phyloP scores from a whole-genome alignment of 2,888 invertebrate genomes.

The Agriopis marginaria region DNA sequence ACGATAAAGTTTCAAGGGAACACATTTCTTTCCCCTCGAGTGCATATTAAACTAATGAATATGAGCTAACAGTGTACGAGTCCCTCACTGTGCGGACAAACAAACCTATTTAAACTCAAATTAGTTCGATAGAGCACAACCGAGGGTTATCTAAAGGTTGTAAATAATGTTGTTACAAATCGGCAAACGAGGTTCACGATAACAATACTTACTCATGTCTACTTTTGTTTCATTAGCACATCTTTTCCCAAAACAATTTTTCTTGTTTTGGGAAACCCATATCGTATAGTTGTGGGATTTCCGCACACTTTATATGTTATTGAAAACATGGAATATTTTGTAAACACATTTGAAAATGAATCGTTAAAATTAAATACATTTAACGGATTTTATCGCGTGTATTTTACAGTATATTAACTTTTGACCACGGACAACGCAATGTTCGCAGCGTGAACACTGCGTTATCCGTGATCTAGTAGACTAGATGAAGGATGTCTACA shows the following conservation, averaged over 20 bases:
- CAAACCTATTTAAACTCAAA: neutral
- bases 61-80: constrained; percentile 8
- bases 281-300: neutral
- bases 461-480: too few relatives aligned
- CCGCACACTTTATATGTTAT: too few relatives aligned
- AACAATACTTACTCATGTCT: neutral
- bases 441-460: too few relatives aligned
- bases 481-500: too few relatives aligned
- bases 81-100: constrained; percentile 11
- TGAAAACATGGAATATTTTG: too few relatives aligned
- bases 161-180: neutral
- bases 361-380: too few relatives aligned
- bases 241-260: neutral
- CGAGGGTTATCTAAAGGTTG: constrained; percentile 16
- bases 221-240: neutral
- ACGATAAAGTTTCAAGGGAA: constrained; percentile 32
- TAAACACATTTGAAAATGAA: too few relatives aligned
- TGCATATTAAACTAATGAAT: constrained; percentile 13
- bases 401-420: too few relatives aligned
- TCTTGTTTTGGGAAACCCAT: constrained; percentile 2
- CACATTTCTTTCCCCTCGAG: constrained; percentile 31
- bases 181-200: constrained; percentile 1
- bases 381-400: too few relatives aligned
- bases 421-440: too few relatives aligned
- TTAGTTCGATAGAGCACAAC: neutral